Evolutionary conservation across 1,140 invertebrate species (phyloP), one percentile per base, ranked within the genome.

Genomic region (Nasonia longicornis): DNA sequence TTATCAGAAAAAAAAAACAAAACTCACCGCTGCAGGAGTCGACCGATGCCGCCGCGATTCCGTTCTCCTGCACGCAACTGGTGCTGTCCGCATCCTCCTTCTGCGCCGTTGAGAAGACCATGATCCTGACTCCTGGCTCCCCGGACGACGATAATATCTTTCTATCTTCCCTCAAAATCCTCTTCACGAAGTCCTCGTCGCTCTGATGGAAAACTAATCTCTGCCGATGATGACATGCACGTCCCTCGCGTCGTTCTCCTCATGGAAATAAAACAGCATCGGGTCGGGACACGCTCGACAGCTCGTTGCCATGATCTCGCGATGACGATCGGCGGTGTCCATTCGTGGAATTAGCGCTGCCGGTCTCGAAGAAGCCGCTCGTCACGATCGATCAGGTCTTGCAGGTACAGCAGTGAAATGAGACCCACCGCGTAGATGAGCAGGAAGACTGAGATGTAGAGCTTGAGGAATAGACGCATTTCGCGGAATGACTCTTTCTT

Each of bases 261-360:
- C 20, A 58, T 12, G 29, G 29, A 67, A 67, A 67, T 31, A 67
- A 67, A 67, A 29, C 10, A 29, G 64, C 64, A 31, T 31, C 64
- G 64, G 22, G 26, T 67, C 64, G 64, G 29, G 64, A n/a, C 52
- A 20, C 52, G 52, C 52, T 58, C 52, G 52, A 58, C 16, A 58
- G 52, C 52, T 74, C 72, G 79, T 74, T 74, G 79, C 79, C 74
- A 79, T 70, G 22, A 58, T 58, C 52, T 72, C 20, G 31, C 38
- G 70, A 77, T 77, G 80, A 77, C 80, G 80, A 81, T 81, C 80
- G 80, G 14, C 45, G 26, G 45, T 20, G 45, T 76, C 45, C 67
- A 58, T 81, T 81, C 66, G 48, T 20, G n/a, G 48, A 75, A 14
- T 48, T n/a, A 12, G 0, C 38, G 35, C 16, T 58, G 20, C 52